Percentiles rank a stretch among this genome's conserved stretches.
Evolutionary conservation across 2,113 vertebrate genomes (phyloP).

Genomic region (Carassius carassius): DNA sequence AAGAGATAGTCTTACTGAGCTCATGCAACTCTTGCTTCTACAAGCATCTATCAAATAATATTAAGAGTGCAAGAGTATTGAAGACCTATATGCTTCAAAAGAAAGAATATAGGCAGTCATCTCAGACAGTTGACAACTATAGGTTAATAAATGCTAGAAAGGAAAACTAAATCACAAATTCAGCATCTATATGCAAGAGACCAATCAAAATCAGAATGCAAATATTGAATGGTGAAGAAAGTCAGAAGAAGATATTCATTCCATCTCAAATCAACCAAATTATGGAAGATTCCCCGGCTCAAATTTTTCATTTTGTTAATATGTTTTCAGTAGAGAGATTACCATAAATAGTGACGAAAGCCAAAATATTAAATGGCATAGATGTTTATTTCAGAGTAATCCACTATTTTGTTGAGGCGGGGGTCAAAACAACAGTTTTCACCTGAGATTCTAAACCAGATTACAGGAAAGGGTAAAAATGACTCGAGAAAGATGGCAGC

Average conservation of each 20-base stretch:
- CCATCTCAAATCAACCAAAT: no score
- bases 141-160: not conserved
- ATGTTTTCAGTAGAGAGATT: no score
- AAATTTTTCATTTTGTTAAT: no score
- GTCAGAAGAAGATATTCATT: not conserved
- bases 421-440: no score
- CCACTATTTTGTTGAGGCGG: no score
- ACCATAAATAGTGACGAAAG: no score
- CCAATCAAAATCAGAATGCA: not conserved
- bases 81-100: not conserved
- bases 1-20: not conserved
- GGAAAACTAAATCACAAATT: not conserved
- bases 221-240: not conserved
- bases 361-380: no score
- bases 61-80: not conserved
- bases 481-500: no score
- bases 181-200: not conserved
- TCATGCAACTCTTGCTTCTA: not conserved
- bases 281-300: no score
- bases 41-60: not conserved
- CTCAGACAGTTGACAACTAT: not conserved
- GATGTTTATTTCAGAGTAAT: no score
- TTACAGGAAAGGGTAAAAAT: no score
- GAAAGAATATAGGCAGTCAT: not conserved
- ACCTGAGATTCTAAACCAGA: no score